Conservation (phyloP, 2,797 vertebrate species). For the Paedocypris micromegethes region DNA sequence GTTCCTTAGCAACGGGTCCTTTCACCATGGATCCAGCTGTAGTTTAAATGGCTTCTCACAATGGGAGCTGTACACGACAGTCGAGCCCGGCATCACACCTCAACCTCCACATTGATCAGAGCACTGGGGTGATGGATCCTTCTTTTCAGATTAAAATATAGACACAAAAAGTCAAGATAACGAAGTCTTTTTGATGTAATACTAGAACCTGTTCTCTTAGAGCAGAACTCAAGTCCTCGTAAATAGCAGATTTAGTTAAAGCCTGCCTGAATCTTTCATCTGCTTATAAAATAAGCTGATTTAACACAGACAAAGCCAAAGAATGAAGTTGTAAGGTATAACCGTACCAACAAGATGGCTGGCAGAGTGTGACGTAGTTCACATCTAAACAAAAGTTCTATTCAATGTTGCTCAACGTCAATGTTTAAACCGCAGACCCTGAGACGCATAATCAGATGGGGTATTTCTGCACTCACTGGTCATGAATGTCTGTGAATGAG, state of each 20-base stretch:
- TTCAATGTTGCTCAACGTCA: slow-evolving; percentile 16
- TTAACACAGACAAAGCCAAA: slow-evolving; percentile 15
- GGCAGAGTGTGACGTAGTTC: slow-evolving; percentile 1
- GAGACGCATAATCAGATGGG: slow-evolving; percentile 8
- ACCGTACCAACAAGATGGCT: slow-evolving; percentile 6
- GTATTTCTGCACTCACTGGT: slow-evolving; percentile 13
- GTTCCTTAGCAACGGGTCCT: slow-evolving; percentile 78
- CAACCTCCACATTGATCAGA: slow-evolving; percentile 43
- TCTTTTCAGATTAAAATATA: slow-evolving; percentile 41
- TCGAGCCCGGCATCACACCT: slow-evolving; percentile 32
- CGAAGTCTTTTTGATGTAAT: slow-evolving; percentile 35
- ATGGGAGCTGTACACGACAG: slow-evolving; percentile 43
- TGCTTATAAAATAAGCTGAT: slow-evolving; percentile 48
- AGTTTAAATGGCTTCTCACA: slow-evolving; percentile 54
- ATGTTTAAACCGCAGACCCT: background rate
- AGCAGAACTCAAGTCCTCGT: slow-evolving; percentile 29
- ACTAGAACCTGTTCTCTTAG: slow-evolving; percentile 31
- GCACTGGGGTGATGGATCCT: slow-evolving; percentile 15
- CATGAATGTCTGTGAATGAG: background rate
- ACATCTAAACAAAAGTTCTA: slow-evolving; percentile 14
- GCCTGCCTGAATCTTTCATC: slow-evolving; percentile 30
- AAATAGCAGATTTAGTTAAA: slow-evolving; percentile 23
- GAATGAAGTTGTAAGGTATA: slow-evolving; percentile 1
- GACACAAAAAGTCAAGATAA: slow-evolving; percentile 39
- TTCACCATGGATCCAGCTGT: slow-evolving; percentile 56